Evolutionary conservation across 2,888 invertebrate species (phyloP).

Genomic region (Mantis religiosa): DNA sequence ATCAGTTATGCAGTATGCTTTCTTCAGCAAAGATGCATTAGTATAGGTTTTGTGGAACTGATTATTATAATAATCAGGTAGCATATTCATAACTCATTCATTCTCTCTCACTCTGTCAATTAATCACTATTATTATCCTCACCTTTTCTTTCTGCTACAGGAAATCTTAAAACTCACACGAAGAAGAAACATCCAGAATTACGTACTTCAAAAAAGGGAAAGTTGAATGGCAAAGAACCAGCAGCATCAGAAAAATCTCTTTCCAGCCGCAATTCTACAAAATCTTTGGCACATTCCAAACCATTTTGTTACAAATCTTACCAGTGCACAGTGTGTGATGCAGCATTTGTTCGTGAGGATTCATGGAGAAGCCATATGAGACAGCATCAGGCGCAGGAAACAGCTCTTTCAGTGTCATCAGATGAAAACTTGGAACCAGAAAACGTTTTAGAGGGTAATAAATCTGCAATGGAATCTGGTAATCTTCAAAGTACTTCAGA

Average conservation of each 20-base stretch:
- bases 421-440: background rate
- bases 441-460: background rate
- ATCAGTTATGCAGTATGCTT: too few species aligned
- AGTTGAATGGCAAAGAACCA: conserved; percentile 4
- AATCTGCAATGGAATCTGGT: background rate
- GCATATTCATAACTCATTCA: background rate
- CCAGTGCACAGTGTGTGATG: conserved; percentile 41
- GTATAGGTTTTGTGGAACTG: background rate
- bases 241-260: background rate
- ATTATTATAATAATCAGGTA: background rate
- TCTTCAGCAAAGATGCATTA: background rate
- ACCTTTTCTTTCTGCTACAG: conserved; percentile 25
- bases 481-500: background rate
- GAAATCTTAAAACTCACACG: conserved; percentile 38
- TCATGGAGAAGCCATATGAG: conserved; percentile 44
- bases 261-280: background rate
- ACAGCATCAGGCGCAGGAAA: conserved; percentile 37
- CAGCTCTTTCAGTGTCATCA: background rate
- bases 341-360: conserved; percentile 44
- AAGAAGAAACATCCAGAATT: conserved; percentile 38
- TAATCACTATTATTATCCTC: background rate
- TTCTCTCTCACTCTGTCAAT: background rate
- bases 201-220: conserved; percentile 24
- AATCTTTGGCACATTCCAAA: conserved; percentile 20
- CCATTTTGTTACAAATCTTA: conserved; percentile 37